phyloP scores from a whole-genome alignment of 2,797 vertebrate genomes.

The Limosa lapponica region DNA sequence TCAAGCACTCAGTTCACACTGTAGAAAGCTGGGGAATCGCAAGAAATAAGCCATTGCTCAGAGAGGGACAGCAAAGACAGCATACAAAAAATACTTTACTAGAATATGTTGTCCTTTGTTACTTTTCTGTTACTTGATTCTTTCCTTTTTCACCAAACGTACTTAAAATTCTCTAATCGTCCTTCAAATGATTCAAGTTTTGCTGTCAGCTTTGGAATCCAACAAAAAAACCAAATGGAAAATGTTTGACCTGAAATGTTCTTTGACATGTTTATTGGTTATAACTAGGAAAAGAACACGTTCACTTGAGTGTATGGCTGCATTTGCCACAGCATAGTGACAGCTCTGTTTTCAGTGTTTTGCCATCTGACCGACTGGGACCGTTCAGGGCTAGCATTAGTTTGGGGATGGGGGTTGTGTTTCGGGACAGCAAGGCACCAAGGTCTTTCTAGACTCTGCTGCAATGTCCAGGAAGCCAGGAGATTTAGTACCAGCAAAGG shows the following conservation, averaged over 20 bases:
- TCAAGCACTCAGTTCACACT: not conserved
- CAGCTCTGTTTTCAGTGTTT: not conserved
- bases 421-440: not conserved
- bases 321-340: not conserved
- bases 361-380: not conserved
- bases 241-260: not conserved
- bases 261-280: not conserved
- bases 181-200: not conserved
- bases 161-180: not conserved
- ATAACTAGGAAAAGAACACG: not conserved
- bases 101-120: not conserved
- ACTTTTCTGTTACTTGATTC: not conserved
- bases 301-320: not conserved
- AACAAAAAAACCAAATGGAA: not conserved
- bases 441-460: not conserved
- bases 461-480: not conserved
- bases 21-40: rapidly evolving
- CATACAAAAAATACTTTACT: not conserved
- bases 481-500: too few species aligned
- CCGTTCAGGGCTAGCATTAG: rapidly evolving
- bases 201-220: not conserved
- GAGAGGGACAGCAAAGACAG: not conserved
- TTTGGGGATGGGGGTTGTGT: not conserved
- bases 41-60: not conserved
- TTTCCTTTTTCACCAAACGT: not conserved